Conservation (phyloP, 2,113 vertebrate genomes). For the Tachuris rubrigastra region DNA sequence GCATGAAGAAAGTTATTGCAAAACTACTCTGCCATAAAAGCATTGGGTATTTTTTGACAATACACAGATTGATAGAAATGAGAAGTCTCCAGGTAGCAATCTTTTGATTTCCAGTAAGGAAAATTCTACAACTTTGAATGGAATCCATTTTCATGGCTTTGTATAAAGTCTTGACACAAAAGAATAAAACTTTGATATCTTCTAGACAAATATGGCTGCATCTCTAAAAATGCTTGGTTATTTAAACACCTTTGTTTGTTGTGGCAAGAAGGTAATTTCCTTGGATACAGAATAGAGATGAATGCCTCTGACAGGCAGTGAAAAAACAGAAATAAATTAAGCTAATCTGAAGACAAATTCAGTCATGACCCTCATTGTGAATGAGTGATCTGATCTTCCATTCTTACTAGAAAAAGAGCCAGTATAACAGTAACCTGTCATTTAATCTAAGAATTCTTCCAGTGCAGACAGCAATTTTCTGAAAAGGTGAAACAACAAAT, state of each 20-base stretch:
- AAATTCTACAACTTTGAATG: neutral
- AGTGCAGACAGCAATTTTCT: neutral
- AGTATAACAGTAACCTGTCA: neutral
- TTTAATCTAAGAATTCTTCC: neutral
- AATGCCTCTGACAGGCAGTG: neutral
- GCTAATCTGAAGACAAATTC: neutral
- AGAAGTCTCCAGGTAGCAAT: neutral
- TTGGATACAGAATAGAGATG: neutral
- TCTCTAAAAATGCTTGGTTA: neutral
- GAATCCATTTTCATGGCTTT: neutral
- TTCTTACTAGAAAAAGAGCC: neutral
- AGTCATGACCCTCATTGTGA: neutral
- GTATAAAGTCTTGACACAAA: neutral
- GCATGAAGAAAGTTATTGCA: neutral
- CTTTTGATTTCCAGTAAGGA: neutral
- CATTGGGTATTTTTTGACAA: neutral
- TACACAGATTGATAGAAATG: neutral
- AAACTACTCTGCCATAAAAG: neutral
- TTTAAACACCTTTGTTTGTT: neutral
- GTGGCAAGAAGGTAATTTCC: neutral
- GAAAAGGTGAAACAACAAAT: neutral
- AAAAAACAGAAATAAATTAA: neutral
- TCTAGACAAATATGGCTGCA: neutral
- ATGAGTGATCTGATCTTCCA: neutral
- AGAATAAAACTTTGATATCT: neutral